Evolutionary conservation across 1,140 invertebrate species (phyloP).

Genomic region (Microplitis mediator): DNA sequence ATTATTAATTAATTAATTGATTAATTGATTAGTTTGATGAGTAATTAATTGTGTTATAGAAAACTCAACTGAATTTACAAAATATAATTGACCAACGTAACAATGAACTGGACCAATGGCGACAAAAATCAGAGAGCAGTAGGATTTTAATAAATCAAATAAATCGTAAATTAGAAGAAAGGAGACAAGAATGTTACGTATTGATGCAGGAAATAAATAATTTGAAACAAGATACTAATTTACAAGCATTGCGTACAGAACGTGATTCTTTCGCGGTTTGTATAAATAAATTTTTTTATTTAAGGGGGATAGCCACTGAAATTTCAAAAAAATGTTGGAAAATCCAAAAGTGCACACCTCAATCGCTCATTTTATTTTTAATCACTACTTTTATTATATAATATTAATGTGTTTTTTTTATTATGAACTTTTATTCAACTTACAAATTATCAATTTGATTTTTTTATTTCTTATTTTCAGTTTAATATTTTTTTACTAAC

Average conservation of each 20-base stretch:
- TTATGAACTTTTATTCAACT: no score
- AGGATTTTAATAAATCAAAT: background rate
- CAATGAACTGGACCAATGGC: background rate
- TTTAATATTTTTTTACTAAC: no score
- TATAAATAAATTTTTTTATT: background rate
- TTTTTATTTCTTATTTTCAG: no score
- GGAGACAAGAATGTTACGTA: background rate
- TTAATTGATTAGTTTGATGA: background rate
- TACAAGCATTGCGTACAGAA: background rate
- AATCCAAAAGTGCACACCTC: no score
- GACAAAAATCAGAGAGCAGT: background rate
- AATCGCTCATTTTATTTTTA: no score
- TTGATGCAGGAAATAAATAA: background rate
- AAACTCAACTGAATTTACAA: background rate
- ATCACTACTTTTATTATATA: no score
- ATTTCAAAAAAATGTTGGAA: no score
- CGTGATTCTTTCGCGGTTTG: slow-evolving; percentile 14
- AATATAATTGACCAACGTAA: background rate
- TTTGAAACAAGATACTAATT: background rate
- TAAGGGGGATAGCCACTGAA: no score
- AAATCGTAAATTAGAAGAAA: background rate
- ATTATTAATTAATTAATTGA: background rate
- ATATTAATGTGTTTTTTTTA: no score
- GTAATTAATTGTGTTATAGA: background rate
- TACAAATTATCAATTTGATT: no score